These are phyloP conservation scores for Leucopsar rothschildi DNA, from an alignment of 2,113 vertebrate genomes.

Conservation along the genomic window DNA sequence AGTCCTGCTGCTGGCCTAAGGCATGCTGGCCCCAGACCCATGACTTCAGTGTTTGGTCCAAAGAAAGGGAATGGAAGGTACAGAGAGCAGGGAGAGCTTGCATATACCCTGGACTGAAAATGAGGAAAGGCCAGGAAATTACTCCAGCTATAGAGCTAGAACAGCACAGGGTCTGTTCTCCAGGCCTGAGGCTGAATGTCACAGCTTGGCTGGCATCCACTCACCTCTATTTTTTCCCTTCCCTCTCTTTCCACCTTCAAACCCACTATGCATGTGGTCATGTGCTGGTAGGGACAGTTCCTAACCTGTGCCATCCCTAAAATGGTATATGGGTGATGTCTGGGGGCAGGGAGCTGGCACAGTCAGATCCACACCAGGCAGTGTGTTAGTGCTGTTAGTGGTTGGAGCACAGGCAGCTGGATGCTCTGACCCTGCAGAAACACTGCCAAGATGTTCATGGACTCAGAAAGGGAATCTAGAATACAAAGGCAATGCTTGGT, in stretches of 20 bases:
- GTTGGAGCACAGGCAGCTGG: background rate
- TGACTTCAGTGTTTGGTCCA: background rate
- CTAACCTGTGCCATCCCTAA: background rate
- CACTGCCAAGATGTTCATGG: background rate
- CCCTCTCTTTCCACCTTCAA: background rate
- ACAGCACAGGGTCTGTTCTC: background rate
- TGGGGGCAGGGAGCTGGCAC: background rate
- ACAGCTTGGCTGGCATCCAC: background rate
- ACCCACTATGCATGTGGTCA: background rate
- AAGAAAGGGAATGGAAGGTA: background rate
- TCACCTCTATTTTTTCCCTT: background rate
- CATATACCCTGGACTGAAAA: background rate
- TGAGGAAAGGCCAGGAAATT: background rate
- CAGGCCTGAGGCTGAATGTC: background rate
- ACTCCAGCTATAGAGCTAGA: background rate
- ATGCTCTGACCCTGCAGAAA: background rate
- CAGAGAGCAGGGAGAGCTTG: background rate
- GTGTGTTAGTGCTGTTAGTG: fast-evolving
- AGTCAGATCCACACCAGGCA: background rate
- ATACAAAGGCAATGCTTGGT: background rate
- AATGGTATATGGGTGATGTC: background rate
- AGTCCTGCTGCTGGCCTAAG: background rate
- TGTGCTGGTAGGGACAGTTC: background rate
- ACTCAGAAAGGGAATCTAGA: background rate
- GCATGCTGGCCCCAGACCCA: background rate